Base-by-base conservation (phyloP, 1,140 invertebrate genomes). In the Leptopilina boulardi region DNA sequence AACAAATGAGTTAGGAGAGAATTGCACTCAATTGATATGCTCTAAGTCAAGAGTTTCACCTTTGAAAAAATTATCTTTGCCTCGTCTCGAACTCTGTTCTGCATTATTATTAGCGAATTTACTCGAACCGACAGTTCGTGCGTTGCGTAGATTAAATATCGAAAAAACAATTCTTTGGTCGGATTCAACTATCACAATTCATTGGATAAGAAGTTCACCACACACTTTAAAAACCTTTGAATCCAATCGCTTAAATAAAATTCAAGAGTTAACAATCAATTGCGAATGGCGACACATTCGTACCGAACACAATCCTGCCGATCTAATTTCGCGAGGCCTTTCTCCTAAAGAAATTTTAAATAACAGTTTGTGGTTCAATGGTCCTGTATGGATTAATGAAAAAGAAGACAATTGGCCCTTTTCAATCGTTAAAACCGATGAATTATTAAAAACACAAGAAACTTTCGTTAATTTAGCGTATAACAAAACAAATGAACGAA, bases 201-300 rank as follows among this genome's bases (percentile, higher is more conserved):
- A 66, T 9, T 90, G 87, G 87, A 77, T 89, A 11, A 73, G 72
- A 11, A 66, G 71, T 11, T 34, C 71, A 18, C 79, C 89, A 5
- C 70, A 77, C 41, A 73, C 78, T n/a, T 84, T 83, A 71, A 87
- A 91, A 81, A 83, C 81, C 10, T 91, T 88, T 81, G 87, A 91
- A 0, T 82, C 83, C 13, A 90, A 91, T 82, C 70, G 90, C 8
- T 86, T 92, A 10, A 78, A 83, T 8, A 70, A 89, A 80, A 89
- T 92, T 70, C 86, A 88, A 80, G 76, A 80, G 44, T 18, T 81
- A 11, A 74, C 78, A 13, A 54, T 73, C 8, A 38, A 47, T 0
- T 10, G 42, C 0, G 66, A 86, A 41, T 91, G 89, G 88, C 74
- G 74, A 38, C 87, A 92, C 77, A 84, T 92, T 5, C 78, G 82